Evolutionary conservation across 2,113 vertebrate species (phyloP).

Genomic region (Elephas maximus): DNA sequence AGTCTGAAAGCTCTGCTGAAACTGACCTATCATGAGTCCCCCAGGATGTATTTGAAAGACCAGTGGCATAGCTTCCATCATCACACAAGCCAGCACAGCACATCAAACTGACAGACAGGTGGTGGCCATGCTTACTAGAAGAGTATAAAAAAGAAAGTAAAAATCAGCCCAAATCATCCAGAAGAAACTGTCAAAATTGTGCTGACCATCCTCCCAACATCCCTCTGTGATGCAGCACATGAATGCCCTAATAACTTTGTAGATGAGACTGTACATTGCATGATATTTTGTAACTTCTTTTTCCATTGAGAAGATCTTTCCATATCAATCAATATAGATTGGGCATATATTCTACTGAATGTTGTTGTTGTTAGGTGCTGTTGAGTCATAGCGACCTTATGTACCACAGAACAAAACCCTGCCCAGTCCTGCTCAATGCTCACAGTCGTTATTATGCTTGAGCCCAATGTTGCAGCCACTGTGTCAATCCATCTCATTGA

Average conservation of each 20-base stretch:
- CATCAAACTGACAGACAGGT: not conserved
- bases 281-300: not conserved
- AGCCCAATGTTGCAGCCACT: no score
- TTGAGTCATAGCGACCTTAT: no score
- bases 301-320: not conserved
- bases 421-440: no score
- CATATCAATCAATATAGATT: not conserved
- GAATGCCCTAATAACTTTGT: not conserved
- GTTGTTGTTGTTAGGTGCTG: no score
- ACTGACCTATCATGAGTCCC: not conserved
- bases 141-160: not conserved
- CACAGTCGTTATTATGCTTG: no score
- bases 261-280: fast-evolving
- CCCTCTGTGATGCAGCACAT: not conserved
- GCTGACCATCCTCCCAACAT: not conserved
- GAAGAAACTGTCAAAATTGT: not conserved
- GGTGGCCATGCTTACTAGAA: not conserved
- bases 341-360: not conserved
- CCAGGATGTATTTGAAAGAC: not conserved
- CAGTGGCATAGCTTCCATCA: not conserved
- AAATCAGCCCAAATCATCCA: not conserved
- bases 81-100: not conserved
- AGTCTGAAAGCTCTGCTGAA: not conserved
- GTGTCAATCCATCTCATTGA: no score
- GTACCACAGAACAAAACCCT: no score